Conservation (phyloP, 2,888 invertebrate species). For the Pseudanteris insignis region DNA sequence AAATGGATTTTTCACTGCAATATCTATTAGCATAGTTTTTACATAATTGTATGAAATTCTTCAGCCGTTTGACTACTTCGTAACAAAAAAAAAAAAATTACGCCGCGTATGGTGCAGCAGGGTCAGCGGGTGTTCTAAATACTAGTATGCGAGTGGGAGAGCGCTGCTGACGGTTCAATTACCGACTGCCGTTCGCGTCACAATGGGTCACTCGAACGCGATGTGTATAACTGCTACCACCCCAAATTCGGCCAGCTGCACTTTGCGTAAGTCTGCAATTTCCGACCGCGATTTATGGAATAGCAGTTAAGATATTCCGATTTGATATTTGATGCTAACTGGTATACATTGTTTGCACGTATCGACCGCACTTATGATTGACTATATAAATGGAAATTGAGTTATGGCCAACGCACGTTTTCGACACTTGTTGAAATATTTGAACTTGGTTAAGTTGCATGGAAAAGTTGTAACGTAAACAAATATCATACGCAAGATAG, state of each 20-base stretch:
- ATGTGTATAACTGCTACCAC: background rate
- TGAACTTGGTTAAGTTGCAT: too few relatives aligned
- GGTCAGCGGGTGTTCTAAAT: too few relatives aligned
- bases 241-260: background rate
- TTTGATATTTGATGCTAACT: background rate
- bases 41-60: constrained; percentile 57
- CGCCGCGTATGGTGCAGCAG: too few relatives aligned
- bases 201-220: constrained; percentile 26
- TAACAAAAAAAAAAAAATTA: too few relatives aligned
- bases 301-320: constrained; percentile 6
- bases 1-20: constrained; percentile 62
- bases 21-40: constrained; percentile 65
- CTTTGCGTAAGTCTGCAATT: constrained; percentile 21
- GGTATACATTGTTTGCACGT: too few relatives aligned
- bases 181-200: constrained; percentile 7
- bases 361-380: too few relatives aligned
- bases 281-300: constrained; percentile 11
- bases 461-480: too few relatives aligned
- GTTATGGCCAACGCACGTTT: too few relatives aligned
- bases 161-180: constrained; percentile 25
- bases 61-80: constrained; percentile 53
- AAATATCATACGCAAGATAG: too few relatives aligned
- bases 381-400: too few relatives aligned
- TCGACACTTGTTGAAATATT: too few relatives aligned
- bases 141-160: constrained; percentile 13